These are phyloP conservation scores for Furcifer pardalis DNA, from an alignment of 2,797 vertebrate species.

Conservation along the genomic window DNA sequence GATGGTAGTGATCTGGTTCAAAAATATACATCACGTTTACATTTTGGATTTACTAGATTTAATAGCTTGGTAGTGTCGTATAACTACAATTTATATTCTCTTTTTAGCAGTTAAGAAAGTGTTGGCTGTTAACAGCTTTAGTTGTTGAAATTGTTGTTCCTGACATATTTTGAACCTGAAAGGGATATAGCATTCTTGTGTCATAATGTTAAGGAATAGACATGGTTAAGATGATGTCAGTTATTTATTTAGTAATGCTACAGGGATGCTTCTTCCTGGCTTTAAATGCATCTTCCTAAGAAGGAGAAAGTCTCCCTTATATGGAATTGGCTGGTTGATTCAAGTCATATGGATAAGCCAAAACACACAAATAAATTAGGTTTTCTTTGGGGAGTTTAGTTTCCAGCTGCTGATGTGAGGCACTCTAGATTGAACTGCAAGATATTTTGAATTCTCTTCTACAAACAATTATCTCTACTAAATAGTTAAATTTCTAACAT, in stretches of 20 bases:
- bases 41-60: conserved; percentile 52
- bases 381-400: conserved; percentile 9
- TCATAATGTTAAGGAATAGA: conserved; percentile 32
- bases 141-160: conserved; percentile 41
- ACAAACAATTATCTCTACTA: background rate
- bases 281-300: background rate
- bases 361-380: accelerated
- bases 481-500: background rate
- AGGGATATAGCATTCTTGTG: conserved; percentile 11
- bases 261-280: conserved; percentile 22
- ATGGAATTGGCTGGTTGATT: conserved; percentile 25
- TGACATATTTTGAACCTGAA: conserved; percentile 7
- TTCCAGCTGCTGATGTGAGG: conserved; percentile 17
- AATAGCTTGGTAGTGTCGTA: conserved; percentile 41
- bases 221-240: background rate
- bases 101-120: background rate
- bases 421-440: background rate
- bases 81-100: conserved; percentile 47
- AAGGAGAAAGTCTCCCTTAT: conserved; percentile 33
- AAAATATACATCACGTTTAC: conserved; percentile 38
- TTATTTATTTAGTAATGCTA: conserved; percentile 14
- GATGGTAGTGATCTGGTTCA: background rate
- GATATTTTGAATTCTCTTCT: background rate
- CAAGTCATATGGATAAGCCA: background rate
- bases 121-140: conserved; percentile 20